Evolutionary conservation across 2,113 vertebrate species (phyloP), one percentile per base, ranked within the genome.

Genomic region (Nyctibius bracteatus): DNA sequence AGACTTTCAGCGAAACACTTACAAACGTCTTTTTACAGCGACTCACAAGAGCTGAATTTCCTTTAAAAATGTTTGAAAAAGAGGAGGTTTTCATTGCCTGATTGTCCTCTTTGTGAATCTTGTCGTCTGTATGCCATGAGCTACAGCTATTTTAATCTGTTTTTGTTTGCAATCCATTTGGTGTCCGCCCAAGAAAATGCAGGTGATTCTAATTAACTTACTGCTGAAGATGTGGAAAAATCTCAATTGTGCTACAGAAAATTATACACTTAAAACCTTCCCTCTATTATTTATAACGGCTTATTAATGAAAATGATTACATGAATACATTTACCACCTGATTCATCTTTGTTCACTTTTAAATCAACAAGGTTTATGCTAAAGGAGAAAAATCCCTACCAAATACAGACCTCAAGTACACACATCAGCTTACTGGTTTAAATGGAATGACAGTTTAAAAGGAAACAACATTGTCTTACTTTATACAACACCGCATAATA

Each of bases 121-220:
- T 99, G 99, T 99, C 99, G 99, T 99, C 99, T 99, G 98, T 98
- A 97, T 98, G 97, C 98, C 98, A 99, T 98, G 99, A 99, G 98
- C 98, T 97, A 97, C 96, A 98, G 97, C 95, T 96, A 97, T 97
- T 98, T 98, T 97, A 97, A 98, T 98, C 97, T 98, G 98, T 96
- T 98, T 98, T 98, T 98, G 98, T 98, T 98, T 98, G 98, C 98
- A 96, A 98, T 98, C 97, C 98, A 98, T 98, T 98, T 98, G 98
- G 98, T 98, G 97, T 96, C 97, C 94, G 97, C 98, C 98, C 98
- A 98, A 97, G 96, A 97, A 98, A 97, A 97, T 97, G 98, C 99
- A 99, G 99, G 98, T 99, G 99, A 99, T 99, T 99, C 98, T 98
- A 98, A 99, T 99, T 98, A 99, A 98, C 97, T 97, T 97, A 98